Percentiles rank a stretch among this genome's conserved stretches.
These are phyloP conservation scores for Aphelocoma coerulescens DNA, from an alignment of 2,113 vertebrate species.

Conservation along the genomic window DNA sequence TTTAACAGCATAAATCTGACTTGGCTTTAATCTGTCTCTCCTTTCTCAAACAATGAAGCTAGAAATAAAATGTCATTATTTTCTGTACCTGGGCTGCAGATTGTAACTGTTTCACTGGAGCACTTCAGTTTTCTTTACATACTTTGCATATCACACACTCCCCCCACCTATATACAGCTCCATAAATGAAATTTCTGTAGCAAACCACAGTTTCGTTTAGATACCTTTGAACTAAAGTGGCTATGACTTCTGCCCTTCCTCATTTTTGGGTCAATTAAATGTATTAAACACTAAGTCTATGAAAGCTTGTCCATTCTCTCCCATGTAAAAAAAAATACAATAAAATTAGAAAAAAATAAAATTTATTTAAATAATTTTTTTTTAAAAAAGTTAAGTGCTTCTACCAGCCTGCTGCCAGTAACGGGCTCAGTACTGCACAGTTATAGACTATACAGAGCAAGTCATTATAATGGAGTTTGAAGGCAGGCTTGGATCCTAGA, in stretches of 20 bases:
- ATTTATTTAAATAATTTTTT: background rate
- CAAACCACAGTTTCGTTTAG: background rate
- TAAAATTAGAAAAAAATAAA: background rate
- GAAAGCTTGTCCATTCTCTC: background rate
- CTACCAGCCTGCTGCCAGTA: background rate
- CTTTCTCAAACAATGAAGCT: background rate
- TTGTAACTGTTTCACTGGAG: background rate
- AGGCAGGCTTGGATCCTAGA: constrained; percentile 1
- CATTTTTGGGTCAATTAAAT: background rate
- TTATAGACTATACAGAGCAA: background rate
- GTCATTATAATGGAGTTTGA: constrained; percentile 39
- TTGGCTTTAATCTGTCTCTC: background rate
- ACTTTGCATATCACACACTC: background rate
- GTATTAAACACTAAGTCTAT: background rate
- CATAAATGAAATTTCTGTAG: background rate
- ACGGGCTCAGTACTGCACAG: background rate
- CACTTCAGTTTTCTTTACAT: background rate
- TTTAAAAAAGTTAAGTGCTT: background rate
- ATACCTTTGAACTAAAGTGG: background rate
- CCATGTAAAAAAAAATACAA: background rate
- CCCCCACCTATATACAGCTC: background rate
- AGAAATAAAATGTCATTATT: background rate
- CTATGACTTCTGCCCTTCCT: background rate
- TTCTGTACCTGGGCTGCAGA: background rate
- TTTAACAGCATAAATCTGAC: background rate